phyloP scores from a whole-genome alignment of 1,140 invertebrate species.

The Fopius arisanus region DNA sequence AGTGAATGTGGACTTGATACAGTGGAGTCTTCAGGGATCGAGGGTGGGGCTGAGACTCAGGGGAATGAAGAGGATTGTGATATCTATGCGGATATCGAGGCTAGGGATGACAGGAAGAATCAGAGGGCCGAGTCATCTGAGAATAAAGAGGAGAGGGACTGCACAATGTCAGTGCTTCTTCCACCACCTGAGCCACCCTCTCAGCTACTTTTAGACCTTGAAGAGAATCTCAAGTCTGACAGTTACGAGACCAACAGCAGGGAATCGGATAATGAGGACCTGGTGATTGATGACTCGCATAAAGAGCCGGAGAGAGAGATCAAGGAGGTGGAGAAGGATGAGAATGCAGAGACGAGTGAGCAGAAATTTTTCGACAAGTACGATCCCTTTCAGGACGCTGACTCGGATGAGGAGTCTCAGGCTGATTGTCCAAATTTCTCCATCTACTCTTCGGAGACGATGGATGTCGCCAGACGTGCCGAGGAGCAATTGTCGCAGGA shows the following conservation, averaged over 20 bases:
- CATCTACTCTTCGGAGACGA: conserved; percentile 81
- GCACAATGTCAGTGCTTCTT: conserved; percentile 38
- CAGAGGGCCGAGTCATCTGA: conserved; percentile 39
- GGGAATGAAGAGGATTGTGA: conserved; percentile 55
- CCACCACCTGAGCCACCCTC: conserved; percentile 69
- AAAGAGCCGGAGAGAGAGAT: conserved; percentile 49
- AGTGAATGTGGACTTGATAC: neutral
- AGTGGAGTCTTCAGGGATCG: neutral
- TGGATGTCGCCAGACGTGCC: conserved; percentile 73
- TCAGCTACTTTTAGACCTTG: conserved; percentile 57
- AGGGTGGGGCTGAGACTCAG: neutral
- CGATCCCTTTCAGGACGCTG: conserved; percentile 69
- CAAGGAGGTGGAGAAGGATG: neutral
- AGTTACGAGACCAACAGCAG: conserved; percentile 68
- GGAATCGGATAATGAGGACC: conserved; percentile 63
- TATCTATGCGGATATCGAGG: conserved; percentile 58
- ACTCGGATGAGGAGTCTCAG: conserved; percentile 70
- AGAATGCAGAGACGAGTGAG: conserved; percentile 28
- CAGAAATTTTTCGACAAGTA: conserved; percentile 70
- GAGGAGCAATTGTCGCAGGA: conserved; percentile 62
- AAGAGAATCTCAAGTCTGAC: conserved; percentile 62
- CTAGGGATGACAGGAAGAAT: conserved; percentile 42
- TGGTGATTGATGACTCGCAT: conserved; percentile 72
- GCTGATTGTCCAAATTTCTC: conserved; percentile 84
- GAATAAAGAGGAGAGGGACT: conserved; percentile 33